Conservation (phyloP, 2,888 invertebrate genomes). For the Adelphocoris suturalis region DNA sequence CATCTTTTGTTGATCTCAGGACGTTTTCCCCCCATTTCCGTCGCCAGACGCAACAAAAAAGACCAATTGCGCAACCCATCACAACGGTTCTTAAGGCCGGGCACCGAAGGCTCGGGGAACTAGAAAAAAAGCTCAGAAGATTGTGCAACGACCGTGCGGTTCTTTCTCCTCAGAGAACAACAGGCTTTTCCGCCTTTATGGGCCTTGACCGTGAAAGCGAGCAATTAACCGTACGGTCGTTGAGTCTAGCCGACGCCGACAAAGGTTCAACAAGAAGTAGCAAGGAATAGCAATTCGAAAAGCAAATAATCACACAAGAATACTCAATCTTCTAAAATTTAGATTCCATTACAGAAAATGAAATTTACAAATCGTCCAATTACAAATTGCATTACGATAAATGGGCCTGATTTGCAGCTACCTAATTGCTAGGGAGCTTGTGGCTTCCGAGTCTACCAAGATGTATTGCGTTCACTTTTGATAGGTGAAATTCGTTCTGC, state of each 20-base stretch:
- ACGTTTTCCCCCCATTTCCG: not conserved
- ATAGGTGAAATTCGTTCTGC: too few species aligned
- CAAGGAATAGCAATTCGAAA: too few species aligned
- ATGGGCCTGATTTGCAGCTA: too few species aligned
- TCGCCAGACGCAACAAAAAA: not conserved
- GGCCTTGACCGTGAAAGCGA: conserved; percentile 49
- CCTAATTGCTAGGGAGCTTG: too few species aligned
- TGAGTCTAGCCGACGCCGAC: not conserved
- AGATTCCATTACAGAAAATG: not conserved
- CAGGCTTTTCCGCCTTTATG: not conserved
- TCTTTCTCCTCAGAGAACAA: not conserved
- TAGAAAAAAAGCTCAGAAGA: not conserved
- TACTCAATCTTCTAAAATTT: not conserved
- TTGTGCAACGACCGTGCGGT: not conserved
- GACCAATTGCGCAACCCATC: not conserved
- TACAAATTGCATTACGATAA: too few species aligned
- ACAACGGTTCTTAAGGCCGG: not conserved
- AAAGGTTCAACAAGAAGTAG: too few species aligned
- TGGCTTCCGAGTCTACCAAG: too few species aligned
- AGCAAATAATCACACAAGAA: too few species aligned
- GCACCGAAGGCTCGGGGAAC: not conserved
- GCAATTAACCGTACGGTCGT: conserved; percentile 20
- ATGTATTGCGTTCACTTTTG: too few species aligned
- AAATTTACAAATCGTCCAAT: too few species aligned
- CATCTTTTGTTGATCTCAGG: not conserved